Conservation (phyloP, 1,140 invertebrate species). For the Chironomus tepperi region DNA sequence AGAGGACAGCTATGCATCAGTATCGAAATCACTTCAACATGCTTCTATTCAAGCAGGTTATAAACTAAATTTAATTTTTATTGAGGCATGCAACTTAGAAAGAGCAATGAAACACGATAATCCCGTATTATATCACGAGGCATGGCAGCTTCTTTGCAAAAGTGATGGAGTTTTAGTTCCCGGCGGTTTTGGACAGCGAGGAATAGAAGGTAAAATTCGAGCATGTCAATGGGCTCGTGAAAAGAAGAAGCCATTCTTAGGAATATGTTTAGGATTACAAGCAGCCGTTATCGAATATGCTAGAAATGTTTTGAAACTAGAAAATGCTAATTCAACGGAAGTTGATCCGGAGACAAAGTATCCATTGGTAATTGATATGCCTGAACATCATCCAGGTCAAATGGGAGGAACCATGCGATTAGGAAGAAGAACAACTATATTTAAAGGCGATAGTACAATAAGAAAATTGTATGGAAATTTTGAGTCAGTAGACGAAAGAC, state of each 20-base stretch:
- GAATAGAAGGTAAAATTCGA: constrained; percentile 92
- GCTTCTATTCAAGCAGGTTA: constrained; percentile 75
- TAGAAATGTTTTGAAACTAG: constrained; percentile 70
- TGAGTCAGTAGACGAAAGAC: constrained; percentile 84
- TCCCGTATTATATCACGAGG: constrained; percentile 82
- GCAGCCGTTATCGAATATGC: constrained; percentile 95
- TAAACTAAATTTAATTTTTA: constrained; percentile 80
- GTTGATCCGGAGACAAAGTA: constrained; percentile 61
- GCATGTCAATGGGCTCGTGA: constrained; percentile 89
- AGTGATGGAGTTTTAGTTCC: constrained; percentile 93
- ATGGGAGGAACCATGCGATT: constrained; percentile 98
- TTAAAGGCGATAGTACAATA: constrained; percentile 55
- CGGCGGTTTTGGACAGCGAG: constrained; percentile 92
- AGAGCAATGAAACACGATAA: constrained; percentile 56
- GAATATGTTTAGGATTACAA: constrained; percentile 95
- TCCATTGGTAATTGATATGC: constrained; percentile 96
- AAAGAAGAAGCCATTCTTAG: constrained; percentile 84
- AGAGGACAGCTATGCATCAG: constrained; percentile 93
- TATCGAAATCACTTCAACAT: constrained; percentile 91
- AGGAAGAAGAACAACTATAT: constrained; percentile 81
- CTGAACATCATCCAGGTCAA: constrained; percentile 86
- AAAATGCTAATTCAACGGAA: constrained; percentile 83
- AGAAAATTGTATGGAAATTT: constrained; percentile 74
- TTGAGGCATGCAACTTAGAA: constrained; percentile 87
- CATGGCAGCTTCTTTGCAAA: constrained; percentile 85